Evolutionary conservation across 2,888 invertebrate species (phyloP), one percentile per base, ranked within the genome.

Genomic region (Drosophila infuscata): DNA sequence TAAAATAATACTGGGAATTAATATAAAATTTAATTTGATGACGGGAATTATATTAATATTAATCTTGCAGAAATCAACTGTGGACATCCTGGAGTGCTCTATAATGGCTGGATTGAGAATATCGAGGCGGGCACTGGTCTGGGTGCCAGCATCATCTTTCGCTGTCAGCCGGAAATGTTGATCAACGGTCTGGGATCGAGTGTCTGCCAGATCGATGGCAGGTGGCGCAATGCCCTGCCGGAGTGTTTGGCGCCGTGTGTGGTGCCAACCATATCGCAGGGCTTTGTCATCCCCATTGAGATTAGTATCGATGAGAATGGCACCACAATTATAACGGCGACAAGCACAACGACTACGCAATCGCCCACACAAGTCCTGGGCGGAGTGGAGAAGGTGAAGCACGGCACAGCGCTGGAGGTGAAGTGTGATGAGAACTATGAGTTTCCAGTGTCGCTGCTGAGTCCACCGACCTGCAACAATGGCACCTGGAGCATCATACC

Each of bases 401-500:
- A 97, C 91, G 97, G 96, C 8, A 95, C 96, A 71, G 94, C 94
- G 20, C 93, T 97, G 57, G 94, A 95, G 69, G 97, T 99, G 0
- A 95, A 96, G 63, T 99, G 99, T 88, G 96, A 97, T 74, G 95
- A 95, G 66, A 96, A 97, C 83, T 98, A 97, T 91, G 98, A 98
- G 92, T 97, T 97, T 83, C 95, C 96, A 0, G 94, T 95, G 0
- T 96, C 95, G 54, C 96, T 96, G 77, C 94, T 95, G 1, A 96
- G 96, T 6, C 95, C 95, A 0, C 97, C 98, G 0, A 95, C 96
- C 0, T 99, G 99, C 92, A 96, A 97, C 91, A 99, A 99, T 89
- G 99, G 99, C 0, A 97, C 98, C 0, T 99, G 99, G 99, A 97
- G 98, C 0, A 96, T 97, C 75, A 97, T 98, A 82, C 99, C 99